Evolutionary conservation across 2,113 vertebrate species (phyloP).

Genomic region (Saguinus imperator): DNA sequence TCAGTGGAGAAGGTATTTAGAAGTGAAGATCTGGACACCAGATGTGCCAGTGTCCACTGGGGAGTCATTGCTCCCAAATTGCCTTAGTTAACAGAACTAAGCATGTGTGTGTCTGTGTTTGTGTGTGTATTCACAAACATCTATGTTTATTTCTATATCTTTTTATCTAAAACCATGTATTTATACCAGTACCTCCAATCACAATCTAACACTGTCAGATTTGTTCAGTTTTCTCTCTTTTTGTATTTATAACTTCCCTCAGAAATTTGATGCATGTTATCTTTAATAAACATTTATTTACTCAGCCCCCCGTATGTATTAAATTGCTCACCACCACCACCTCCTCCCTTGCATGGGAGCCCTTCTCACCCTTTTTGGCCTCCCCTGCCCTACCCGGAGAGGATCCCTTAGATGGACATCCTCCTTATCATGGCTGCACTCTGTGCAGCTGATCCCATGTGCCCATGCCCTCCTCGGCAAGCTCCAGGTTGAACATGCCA

Average conservation of each 20-base stretch:
- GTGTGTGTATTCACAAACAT: not conserved
- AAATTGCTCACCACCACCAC: not conserved
- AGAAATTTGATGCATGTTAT: not conserved
- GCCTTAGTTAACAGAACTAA: not conserved
- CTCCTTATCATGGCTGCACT: not conserved
- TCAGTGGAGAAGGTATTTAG: not conserved
- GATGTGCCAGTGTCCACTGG: not conserved
- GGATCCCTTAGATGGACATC: not conserved
- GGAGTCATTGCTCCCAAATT: not conserved
- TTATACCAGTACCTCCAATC: not conserved
- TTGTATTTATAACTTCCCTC: not conserved
- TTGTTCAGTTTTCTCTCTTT: not conserved
- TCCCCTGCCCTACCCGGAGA: not conserved
- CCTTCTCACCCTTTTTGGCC: not conserved
- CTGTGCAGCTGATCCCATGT: not conserved
- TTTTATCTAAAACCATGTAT: not conserved
- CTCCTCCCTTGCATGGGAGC: not conserved
- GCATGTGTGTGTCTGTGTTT: not conserved
- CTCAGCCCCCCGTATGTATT: not conserved
- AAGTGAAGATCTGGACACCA: not conserved
- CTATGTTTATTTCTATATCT: not conserved
- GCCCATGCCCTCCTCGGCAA: rapidly evolving
- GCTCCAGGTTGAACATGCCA: not conserved
- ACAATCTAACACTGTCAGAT: not conserved
- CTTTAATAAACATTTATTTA: not conserved